Base-by-base conservation (phyloP, 30 jellyfish, hydroid and myxozoan genomes). In the Clytia hemisphaerica region DNA sequence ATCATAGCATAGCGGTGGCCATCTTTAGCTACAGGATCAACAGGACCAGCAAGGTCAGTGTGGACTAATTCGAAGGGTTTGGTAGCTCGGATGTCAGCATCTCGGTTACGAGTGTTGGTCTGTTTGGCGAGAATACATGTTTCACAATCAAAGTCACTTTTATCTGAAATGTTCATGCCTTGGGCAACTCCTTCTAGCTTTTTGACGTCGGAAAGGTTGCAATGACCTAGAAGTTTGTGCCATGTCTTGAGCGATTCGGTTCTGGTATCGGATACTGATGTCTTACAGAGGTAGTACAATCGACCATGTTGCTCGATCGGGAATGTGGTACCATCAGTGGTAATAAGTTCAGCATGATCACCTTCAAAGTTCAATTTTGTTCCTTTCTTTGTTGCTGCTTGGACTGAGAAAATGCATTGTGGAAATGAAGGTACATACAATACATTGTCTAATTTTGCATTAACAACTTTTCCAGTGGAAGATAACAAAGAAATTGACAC, bases 311-410 rank as follows among this genome's bases (percentile, higher is more conserved):
- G 87, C 72, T 58, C 21, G 0, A 54, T 72, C 15, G 84, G 72
- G 37, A 54, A 72, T 9, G 12, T 32, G 33, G 87, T 74, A 6
- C 79, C 87, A 61, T 64, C 78, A 22, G 66, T 0, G 21, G 88
- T 51, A 42, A 55, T 60, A 4, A 74, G 28, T 1, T 74, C 79
- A 12, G 87, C 91, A 63, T 25, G 15, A 45, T 74, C 19, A 7
- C 1, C 19, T 64, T 26, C 7, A 65, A 74, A 74, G 34, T 63
- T 62, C 18, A 68, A 21, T 12, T 15, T 68, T 5, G 78, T 89
- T 29, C 87, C 91, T 38, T 74, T 64, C 77, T 29, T 16, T 9
- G 87, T 65, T 6, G 87, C 88, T 3, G 88, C 87, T 63, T 74
- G 87, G 24, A 74, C 87, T 4, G 87, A 74, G 42, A 74, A 64